phyloP scores from a whole-genome alignment of 2,888 invertebrate species.

The Caenorhabditis becei region DNA sequence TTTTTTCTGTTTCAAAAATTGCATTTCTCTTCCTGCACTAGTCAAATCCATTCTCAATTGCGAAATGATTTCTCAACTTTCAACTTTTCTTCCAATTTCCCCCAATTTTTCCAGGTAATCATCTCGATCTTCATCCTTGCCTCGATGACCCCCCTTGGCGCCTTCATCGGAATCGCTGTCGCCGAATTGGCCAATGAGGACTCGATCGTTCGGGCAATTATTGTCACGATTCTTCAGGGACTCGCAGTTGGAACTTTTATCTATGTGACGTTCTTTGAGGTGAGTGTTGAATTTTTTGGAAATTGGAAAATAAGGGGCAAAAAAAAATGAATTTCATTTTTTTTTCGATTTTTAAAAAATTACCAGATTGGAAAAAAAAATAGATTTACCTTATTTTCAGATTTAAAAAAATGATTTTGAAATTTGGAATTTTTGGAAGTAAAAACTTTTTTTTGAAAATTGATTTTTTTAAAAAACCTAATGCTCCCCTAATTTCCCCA shows the following conservation, averaged over 20 bases:
- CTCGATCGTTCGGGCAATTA: conserved; percentile 60
- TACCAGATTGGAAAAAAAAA: neutral
- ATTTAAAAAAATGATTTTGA: conserved; percentile 10
- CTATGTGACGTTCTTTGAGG: conserved; percentile 96
- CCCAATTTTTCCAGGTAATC: conserved; percentile 51
- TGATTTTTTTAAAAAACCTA: neutral
- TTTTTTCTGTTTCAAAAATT: conserved; percentile 11
- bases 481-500: too few species aligned
- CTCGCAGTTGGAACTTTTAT: conserved; percentile 93
- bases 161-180: conserved; percentile 76
- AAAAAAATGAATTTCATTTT: too few species aligned
- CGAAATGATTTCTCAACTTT: neutral
- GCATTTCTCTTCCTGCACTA: neutral
- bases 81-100: neutral
- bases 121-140: conserved; percentile 83
- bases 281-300: too few species aligned
- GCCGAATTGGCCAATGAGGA: conserved; percentile 59
- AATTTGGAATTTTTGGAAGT: neutral
- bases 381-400: neutral
- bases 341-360: conserved; percentile 81
- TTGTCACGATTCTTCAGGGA: conserved; percentile 86
- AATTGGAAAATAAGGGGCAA: too few species aligned
- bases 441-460: conserved; percentile 12
- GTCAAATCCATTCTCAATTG: neutral
- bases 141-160: conserved; percentile 87